These are phyloP conservation scores for Tenebrosternarchus preto DNA, from an alignment of 2,113 vertebrate species.

Conservation along the genomic window DNA sequence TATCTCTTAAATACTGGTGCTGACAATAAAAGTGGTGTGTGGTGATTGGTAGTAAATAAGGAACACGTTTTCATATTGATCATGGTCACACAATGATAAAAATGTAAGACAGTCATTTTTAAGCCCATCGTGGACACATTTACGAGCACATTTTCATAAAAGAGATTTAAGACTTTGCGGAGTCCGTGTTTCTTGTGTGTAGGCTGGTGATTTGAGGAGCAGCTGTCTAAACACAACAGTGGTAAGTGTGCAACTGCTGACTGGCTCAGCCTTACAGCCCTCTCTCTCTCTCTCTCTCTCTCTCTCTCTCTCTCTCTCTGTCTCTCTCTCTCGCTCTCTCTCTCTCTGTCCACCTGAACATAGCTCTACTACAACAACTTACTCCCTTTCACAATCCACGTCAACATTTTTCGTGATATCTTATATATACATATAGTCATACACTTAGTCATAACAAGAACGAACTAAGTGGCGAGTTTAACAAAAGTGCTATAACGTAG, in stretches of 20 bases:
- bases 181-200: slow-evolving; percentile 16
- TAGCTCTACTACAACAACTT: neutral
- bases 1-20: neutral
- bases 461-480: no score
- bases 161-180: slow-evolving; percentile 40
- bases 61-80: neutral
- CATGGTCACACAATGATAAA: slow-evolving; percentile 5
- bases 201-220: slow-evolving; percentile 48
- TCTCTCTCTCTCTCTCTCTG: no score
- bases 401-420: no score
- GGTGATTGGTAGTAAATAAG: neutral
- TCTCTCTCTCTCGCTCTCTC: no score
- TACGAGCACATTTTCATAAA: slow-evolving; percentile 43
- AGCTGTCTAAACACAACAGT: slow-evolving; percentile 53
- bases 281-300: no score
- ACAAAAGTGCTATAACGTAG: no score
- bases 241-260: slow-evolving; percentile 12
- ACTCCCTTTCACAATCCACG: neutral
- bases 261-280: slow-evolving; percentile 15
- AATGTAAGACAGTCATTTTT: slow-evolving; percentile 30
- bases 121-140: slow-evolving; percentile 29
- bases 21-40: neutral
- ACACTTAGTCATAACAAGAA: no score
- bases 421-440: no score
- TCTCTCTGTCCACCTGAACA: neutral